Percentiles rank a stretch among this genome's conserved stretches.
These are phyloP conservation scores for Drepana arcuata DNA, from an alignment of 1,140 invertebrate species.

Conservation along the genomic window DNA sequence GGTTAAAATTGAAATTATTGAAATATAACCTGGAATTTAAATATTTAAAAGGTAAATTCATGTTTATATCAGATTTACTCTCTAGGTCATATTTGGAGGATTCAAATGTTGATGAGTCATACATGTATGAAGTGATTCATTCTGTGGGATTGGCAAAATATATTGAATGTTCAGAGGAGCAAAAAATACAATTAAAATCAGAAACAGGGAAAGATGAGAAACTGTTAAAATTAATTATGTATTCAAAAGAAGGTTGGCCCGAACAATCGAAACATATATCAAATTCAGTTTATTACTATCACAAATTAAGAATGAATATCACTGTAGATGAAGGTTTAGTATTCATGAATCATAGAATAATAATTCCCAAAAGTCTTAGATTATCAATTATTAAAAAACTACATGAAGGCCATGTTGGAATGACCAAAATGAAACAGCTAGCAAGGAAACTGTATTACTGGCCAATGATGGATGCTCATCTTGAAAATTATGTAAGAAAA, in stretches of 20 bases:
- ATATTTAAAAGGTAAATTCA: constrained; percentile 22
- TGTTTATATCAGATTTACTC: constrained; percentile 27
- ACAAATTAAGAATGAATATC: constrained; percentile 6
- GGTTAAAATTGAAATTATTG: constrained; percentile 40
- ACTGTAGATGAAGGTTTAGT: constrained; percentile 21
- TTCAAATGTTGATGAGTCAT: constrained; percentile 5
- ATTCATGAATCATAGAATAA: constrained; percentile 22
- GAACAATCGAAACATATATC: constrained; percentile 10
- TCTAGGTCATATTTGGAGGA: constrained; percentile 19
- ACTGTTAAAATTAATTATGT: constrained; percentile 10
- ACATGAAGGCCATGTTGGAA: constrained; percentile 27
- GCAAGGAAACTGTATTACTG: constrained; percentile 32
- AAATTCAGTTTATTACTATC: constrained; percentile 16
- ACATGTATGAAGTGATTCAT: constrained; percentile 10
- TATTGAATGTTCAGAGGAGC: constrained; percentile 12
- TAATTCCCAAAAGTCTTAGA: constrained; percentile 28
- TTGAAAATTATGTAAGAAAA: constrained; percentile 20
- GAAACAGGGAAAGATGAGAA: constrained; percentile 17
- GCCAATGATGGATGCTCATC: constrained; percentile 27
- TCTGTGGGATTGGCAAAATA: constrained; percentile 6
- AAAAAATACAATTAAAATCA: constrained; percentile 7
- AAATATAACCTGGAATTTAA: constrained; percentile 30
- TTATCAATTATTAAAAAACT: constrained; percentile 25
- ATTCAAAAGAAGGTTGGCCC: constrained; percentile 16
- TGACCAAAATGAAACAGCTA: constrained; percentile 18